Conservation (phyloP, 2,113 vertebrate species). For the Stigmatopora nigra region DNA sequence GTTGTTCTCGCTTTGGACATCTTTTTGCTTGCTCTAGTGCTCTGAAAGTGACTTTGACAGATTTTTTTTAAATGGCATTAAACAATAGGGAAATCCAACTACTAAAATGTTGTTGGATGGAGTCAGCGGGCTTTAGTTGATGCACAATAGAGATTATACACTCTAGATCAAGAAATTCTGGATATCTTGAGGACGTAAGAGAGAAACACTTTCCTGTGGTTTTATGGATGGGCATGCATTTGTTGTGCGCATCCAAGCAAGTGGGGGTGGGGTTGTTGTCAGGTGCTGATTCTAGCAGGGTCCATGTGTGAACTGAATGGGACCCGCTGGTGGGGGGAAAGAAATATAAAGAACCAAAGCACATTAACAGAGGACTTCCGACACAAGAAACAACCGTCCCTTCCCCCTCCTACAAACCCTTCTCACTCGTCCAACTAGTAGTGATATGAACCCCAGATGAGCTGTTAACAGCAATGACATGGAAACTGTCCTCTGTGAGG, state of each 20-base stretch:
- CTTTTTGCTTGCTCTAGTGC: not conserved
- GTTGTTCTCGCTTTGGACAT: too few relatives aligned
- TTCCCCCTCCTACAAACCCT: constrained; percentile 42
- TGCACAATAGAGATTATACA: constrained; percentile 36
- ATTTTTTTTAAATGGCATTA: constrained; percentile 5
- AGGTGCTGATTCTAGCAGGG: constrained; percentile 63
- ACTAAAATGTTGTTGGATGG: constrained; percentile 13
- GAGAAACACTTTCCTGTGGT: constrained; percentile 57
- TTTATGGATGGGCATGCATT: constrained; percentile 41
- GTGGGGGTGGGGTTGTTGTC: constrained; percentile 56
- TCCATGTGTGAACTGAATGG: constrained; percentile 55
- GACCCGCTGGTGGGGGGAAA: constrained; percentile 40
- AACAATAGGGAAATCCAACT: not conserved
- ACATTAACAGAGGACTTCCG: constrained; percentile 53
- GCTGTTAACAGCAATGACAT: constrained; percentile 59
- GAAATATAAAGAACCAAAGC: constrained; percentile 32
- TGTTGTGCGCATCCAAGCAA: constrained; percentile 52
- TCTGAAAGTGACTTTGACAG: not conserved
- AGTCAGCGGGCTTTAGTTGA: constrained; percentile 20
- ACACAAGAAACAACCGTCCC: constrained; percentile 58
- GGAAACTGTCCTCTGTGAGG: constrained; percentile 51
- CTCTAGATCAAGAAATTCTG: constrained; percentile 36
- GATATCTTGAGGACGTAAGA: constrained; percentile 62
- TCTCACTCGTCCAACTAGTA: constrained; percentile 59
- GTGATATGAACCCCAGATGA: constrained; percentile 56